phyloP scores from a whole-genome alignment of 1,140 invertebrate genomes.

The Euschistus heros region DNA sequence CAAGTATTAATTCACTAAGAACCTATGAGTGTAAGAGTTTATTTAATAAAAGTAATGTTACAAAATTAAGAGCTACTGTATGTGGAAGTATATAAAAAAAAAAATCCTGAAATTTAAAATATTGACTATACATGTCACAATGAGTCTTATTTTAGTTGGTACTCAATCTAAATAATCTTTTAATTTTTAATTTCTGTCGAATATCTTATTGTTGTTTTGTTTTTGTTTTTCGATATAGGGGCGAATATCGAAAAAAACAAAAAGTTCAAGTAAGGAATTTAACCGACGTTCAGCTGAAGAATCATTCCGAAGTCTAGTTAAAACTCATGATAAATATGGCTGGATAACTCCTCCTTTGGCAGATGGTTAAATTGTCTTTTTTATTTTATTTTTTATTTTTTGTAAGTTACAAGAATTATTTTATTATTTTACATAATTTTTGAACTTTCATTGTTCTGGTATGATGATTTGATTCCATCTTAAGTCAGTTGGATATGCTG shows the following conservation, averaged over 20 bases:
- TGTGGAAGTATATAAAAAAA: too few species aligned
- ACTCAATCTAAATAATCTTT: too few species aligned
- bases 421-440: background rate
- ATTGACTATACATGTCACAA: too few species aligned
- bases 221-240: slow-evolving; percentile 38
- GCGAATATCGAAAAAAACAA: slow-evolving; percentile 59
- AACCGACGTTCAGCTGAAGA: slow-evolving; percentile 67
- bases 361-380: slow-evolving; percentile 50
- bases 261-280: slow-evolving; percentile 62
- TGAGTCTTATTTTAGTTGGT: too few species aligned
- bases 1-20: too few species aligned
- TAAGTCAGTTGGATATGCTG: background rate
- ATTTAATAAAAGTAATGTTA: too few species aligned
- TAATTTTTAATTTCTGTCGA: too few species aligned
- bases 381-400: background rate
- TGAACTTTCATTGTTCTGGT: background rate
- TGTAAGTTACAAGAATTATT: background rate
- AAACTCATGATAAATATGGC: slow-evolving; percentile 79
- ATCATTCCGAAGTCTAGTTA: slow-evolving; percentile 71
- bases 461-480: background rate
- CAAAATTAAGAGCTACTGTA: too few species aligned
- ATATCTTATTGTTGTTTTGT: background rate
- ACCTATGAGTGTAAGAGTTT: too few species aligned
- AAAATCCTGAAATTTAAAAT: too few species aligned
- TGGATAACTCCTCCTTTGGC: slow-evolving; percentile 76